Evolutionary conservation across 2,888 invertebrate genomes (phyloP).

Genomic region (Limnephilus rhombicus): DNA sequence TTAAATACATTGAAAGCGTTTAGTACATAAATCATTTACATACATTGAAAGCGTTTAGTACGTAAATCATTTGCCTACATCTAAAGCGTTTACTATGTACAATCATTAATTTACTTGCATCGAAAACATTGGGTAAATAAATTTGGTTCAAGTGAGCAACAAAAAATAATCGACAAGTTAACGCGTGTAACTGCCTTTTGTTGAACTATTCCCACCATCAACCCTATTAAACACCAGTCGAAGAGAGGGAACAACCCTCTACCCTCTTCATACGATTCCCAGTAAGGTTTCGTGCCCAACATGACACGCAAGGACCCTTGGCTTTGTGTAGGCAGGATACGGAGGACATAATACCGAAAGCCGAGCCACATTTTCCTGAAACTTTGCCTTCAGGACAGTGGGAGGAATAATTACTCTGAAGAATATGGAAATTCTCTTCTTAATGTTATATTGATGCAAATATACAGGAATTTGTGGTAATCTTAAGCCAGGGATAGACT

Average conservation of each 20-base stretch:
- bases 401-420: background rate
- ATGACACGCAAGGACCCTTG: conserved; percentile 19
- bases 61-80: too few relatives aligned
- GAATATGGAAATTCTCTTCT: conserved; percentile 30
- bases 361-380: background rate
- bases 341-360: background rate
- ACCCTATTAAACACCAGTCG: background rate
- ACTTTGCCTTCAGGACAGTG: background rate
- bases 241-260: background rate
- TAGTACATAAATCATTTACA: too few relatives aligned
- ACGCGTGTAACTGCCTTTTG: background rate
- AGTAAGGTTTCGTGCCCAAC: background rate
- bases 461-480: conserved; percentile 17
- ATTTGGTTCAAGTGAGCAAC: background rate
- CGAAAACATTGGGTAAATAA: too few relatives aligned
- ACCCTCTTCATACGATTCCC: background rate
- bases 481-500: conserved; percentile 14
- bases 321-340: background rate
- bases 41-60: too few relatives aligned
- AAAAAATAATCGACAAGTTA: background rate
- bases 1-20: too few relatives aligned
- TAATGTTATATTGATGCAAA: conserved; percentile 38
- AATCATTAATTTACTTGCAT: too few relatives aligned
- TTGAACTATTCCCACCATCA: background rate
- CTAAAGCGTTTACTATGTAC: too few relatives aligned